Conservation (phyloP, 2,888 invertebrate species). For the Troides helena region DNA sequence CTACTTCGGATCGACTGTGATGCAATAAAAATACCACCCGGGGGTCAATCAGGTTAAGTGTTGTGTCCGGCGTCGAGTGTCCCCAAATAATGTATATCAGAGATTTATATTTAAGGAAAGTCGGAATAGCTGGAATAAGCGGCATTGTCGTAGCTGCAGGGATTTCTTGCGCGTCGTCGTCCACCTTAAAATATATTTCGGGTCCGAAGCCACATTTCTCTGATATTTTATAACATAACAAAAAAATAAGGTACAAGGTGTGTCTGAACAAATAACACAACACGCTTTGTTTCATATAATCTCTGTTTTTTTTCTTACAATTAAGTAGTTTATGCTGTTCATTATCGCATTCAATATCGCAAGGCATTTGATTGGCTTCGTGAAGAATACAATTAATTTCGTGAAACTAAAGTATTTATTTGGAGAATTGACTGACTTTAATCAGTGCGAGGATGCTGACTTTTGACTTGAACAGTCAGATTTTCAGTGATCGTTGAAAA, state of each 20-base stretch:
- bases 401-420: slow-evolving; percentile 28
- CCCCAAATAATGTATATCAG: slow-evolving; percentile 58
- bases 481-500: not conserved
- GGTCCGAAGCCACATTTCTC: slow-evolving; percentile 9
- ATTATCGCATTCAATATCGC: slow-evolving; percentile 1
- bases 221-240: not conserved
- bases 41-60: slow-evolving; percentile 73
- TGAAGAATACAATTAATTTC: slow-evolving; percentile 11
- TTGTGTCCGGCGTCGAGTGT: slow-evolving; percentile 57
- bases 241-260: no score
- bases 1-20: slow-evolving; percentile 45
- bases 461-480: not conserved
- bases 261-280: no score
- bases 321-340: no score
- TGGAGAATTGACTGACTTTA: slow-evolving; percentile 44
- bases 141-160: slow-evolving; percentile 34
- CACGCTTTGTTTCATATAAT: no score
- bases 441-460: slow-evolving; percentile 47
- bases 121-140: slow-evolving; percentile 59
- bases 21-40: slow-evolving; percentile 69
- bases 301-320: no score
- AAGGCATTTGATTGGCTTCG: slow-evolving; percentile 11
- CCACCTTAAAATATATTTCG: slow-evolving; percentile 21
- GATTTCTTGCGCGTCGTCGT: slow-evolving; percentile 34
- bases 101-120: slow-evolving; percentile 58